phyloP scores from a whole-genome alignment of 2,113 vertebrate genomes.

The Gadus macrocephalus region DNA sequence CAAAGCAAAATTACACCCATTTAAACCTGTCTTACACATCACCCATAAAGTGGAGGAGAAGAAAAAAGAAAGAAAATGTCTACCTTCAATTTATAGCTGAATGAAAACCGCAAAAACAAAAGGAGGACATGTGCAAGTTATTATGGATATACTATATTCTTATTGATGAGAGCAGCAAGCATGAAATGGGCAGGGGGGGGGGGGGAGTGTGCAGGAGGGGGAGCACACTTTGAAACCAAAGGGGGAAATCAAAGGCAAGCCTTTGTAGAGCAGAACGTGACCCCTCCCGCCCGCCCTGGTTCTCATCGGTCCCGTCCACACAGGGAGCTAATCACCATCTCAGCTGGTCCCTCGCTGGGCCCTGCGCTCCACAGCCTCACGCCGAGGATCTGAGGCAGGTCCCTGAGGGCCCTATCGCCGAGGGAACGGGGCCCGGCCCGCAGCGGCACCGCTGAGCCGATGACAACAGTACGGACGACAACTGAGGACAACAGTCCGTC shows the following conservation, averaged over 20 bases:
- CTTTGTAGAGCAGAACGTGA: conserved; percentile 60
- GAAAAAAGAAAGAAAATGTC: conserved; percentile 53
- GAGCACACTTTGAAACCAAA: conserved; percentile 55
- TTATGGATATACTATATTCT: conserved; percentile 67
- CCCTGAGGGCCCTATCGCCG: conserved; percentile 26
- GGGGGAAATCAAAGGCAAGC: conserved; percentile 64
- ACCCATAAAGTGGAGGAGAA: conserved; percentile 38
- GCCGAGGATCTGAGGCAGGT: conserved; percentile 58
- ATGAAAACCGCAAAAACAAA: conserved; percentile 74
- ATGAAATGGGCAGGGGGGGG: conserved; percentile 33
- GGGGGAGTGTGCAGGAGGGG: conserved; percentile 25
- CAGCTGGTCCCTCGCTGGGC: conserved; percentile 55
- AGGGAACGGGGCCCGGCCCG: conserved; percentile 42
- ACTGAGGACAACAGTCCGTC: conserved; percentile 22
- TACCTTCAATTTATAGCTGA: conserved; percentile 70
- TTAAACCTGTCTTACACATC: conserved; percentile 74
- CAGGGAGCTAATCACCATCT: conserved; percentile 59
- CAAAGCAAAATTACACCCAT: conserved; percentile 75
- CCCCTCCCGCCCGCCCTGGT: conserved; percentile 45
- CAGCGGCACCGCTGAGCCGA: conserved; percentile 47
- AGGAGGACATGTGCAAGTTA: conserved; percentile 75
- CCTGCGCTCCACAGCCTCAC: conserved; percentile 40
- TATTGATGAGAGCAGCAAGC: conserved; percentile 75
- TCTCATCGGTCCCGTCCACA: conserved; percentile 32
- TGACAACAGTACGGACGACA: conserved; percentile 36